Base-by-base conservation (phyloP, 2,113 vertebrate genomes). In the Rhombomys opimus region DNA sequence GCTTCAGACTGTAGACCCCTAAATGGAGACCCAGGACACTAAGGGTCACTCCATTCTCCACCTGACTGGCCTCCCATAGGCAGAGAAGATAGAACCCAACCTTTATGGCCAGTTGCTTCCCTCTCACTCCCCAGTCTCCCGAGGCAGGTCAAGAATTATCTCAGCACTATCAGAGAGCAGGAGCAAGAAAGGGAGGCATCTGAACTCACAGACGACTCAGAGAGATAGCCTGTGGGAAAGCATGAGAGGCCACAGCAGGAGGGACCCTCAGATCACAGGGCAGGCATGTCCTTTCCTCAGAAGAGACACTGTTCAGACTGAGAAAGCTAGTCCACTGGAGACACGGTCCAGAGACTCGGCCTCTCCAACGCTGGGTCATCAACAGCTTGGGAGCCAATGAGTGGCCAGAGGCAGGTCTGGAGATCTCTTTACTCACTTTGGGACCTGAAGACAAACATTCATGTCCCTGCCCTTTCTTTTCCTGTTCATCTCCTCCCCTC, bases 11-110 rank as follows among this genome's bases (percentile, higher is more conserved):
- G n/a, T 82, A 96, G 87, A 67, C 91, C 97, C 72, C 96, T 77
- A 94, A 98, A 98, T 0, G 98, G 98, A 85, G 95, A 65, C 1
- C 96, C 94, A 14, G 50, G 76, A 18, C 96, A 94, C 88, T 98
- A 96, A 98, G 2, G 87, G 30, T 0, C 0, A 2, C 65, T 46
- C 68, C 20, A 18, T 68, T 78, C 77, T 87, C 14, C 38, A 20
- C 1, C 65, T 57, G 61, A 52, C 27, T 30, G 89, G 68, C 78
- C 46, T 93, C 78, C 86, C 73, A 27, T 11, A 9, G 57, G 82
- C 27, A 91, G 50, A 90, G 38, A 86, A 70, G 46, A 17, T 54
- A 89, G 76, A 20, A 52, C 65, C 87, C 57, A 15, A 76, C 22
- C 91, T 80, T 75, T 54, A 41, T 1, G 7, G 61, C 68, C 20